Conservation (phyloP, 2,797 vertebrate species). For the Liparis tanakae region DNA sequence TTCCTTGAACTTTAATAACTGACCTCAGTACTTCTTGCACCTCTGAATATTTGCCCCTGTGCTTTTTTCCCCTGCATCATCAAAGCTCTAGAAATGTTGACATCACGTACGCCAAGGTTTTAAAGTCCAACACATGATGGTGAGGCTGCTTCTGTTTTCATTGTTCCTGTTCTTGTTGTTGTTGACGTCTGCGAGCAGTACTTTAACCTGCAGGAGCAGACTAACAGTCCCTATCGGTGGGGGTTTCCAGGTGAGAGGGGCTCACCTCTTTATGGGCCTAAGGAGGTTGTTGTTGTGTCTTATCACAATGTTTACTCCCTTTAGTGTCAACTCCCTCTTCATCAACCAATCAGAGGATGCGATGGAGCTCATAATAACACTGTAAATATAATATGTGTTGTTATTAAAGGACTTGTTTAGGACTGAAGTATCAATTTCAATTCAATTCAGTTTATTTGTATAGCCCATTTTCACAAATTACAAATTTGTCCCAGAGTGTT, state of each 20-base stretch:
- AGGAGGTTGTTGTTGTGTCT: not conserved
- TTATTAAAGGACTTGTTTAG: not conserved
- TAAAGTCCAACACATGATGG: not conserved
- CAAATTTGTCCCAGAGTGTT: too few species aligned
- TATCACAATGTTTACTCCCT: not conserved
- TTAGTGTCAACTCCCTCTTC: not conserved
- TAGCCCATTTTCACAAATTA: too few species aligned
- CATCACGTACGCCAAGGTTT: not conserved
- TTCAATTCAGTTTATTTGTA: too few species aligned
- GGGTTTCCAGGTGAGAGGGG: conserved; percentile 17
- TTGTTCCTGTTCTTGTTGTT: too few species aligned
- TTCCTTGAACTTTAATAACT: too few species aligned
- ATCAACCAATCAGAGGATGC: not conserved
- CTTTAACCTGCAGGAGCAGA: conserved; percentile 1
- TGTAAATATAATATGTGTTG: not conserved
- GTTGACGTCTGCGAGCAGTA: too few species aligned
- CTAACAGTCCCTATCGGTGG: conserved; percentile 1
- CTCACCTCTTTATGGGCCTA: too few species aligned
- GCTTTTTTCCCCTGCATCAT: not conserved
- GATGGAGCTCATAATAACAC: not conserved
- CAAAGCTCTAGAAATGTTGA: not conserved
- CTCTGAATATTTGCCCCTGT: too few species aligned
- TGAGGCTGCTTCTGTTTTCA: not conserved
- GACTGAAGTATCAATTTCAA: not conserved
- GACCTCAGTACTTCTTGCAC: too few species aligned